Percentiles rank a stretch among this genome's conserved stretches.
Conservation (phyloP, 2,888 invertebrate species). For the Capitulum mitella region DNA sequence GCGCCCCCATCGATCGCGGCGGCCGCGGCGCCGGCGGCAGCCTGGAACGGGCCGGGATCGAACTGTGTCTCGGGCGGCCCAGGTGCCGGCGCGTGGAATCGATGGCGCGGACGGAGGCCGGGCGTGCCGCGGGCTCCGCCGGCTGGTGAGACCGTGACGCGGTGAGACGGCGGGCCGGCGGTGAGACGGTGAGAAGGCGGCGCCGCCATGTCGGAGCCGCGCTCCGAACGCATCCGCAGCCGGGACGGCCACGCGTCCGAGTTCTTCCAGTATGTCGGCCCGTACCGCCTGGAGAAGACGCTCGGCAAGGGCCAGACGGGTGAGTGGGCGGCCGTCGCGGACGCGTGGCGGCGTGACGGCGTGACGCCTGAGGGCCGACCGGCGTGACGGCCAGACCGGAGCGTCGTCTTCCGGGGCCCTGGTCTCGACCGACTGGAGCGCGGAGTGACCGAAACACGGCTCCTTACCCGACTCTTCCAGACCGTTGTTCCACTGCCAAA, state of each 20-base stretch:
- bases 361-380: too few species aligned
- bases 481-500: too few species aligned
- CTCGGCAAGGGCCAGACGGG: constrained; percentile 99
- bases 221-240: constrained; percentile 11
- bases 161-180: constrained; percentile 26
- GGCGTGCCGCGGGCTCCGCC: not conserved
- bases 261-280: constrained; percentile 88
- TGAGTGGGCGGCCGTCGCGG: constrained; percentile 46
- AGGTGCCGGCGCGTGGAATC: not conserved
- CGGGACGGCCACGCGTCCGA: constrained; percentile 31
- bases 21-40: not conserved
- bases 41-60: constrained; percentile 2
- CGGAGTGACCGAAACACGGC: too few species aligned
- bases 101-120: not conserved
- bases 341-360: not conserved
- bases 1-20: not conserved
- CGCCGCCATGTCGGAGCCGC: constrained; percentile 34
- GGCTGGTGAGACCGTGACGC: not conserved
- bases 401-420: too few species aligned
- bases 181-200: constrained; percentile 10
- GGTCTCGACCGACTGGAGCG: too few species aligned
- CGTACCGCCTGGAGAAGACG: constrained; percentile 97
- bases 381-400: too few species aligned
- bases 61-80: not conserved
- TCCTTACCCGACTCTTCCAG: too few species aligned